phyloP scores from a whole-genome alignment of 2,797 vertebrate genomes.

The Chrysocyon brachyurus region DNA sequence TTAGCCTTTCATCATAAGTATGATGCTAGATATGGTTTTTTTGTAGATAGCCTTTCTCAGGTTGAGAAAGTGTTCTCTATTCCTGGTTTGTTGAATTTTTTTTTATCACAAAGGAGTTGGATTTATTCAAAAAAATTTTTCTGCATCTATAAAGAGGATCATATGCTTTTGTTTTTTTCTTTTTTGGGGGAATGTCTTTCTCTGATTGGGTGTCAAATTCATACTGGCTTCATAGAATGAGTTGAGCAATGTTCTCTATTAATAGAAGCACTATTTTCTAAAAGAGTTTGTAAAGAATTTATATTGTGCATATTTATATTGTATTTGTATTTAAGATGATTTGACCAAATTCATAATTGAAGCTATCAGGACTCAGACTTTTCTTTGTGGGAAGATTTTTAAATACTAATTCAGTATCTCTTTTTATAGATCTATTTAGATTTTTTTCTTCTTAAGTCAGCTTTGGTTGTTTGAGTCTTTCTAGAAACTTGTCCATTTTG shows the following conservation, averaged over 20 bases:
- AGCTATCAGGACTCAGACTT: not conserved
- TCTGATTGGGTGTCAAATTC: not conserved
- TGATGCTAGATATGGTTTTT: not conserved
- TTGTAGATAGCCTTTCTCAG: not conserved
- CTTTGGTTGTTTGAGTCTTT: not conserved
- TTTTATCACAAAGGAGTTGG: not conserved
- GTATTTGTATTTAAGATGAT: not conserved
- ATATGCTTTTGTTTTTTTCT: not conserved
- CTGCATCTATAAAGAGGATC: not conserved
- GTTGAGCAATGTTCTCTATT: not conserved
- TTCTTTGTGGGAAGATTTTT: not conserved
- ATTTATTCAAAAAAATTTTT: not conserved
- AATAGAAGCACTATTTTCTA: not conserved
- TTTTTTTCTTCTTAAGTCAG: not conserved
- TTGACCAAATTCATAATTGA: not conserved
- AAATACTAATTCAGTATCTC: not conserved
- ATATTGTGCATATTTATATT: not conserved
- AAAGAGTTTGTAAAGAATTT: not conserved
- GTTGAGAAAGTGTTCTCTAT: not conserved
- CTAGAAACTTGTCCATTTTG: not conserved
- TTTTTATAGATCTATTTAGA: not conserved
- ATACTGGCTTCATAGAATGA: not conserved
- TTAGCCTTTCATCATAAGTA: not conserved
- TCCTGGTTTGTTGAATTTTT: not conserved
- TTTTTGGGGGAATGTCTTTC: not conserved